Conservation (phyloP, 1,140 invertebrate species). For the Cepaea nemoralis region DNA sequence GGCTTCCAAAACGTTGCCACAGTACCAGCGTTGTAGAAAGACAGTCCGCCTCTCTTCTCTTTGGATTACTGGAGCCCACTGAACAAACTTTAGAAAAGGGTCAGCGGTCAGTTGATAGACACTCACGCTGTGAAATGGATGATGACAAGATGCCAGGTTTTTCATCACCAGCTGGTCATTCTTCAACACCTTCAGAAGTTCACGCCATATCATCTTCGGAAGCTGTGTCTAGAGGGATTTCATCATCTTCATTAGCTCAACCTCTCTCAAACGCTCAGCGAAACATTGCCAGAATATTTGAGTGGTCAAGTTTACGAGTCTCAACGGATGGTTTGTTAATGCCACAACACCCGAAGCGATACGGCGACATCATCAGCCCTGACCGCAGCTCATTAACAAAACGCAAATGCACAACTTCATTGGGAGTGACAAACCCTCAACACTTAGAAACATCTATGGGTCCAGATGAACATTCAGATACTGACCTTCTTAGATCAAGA, state of each 20-base stretch:
- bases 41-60: not conserved
- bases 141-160: not conserved
- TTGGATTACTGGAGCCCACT: not conserved
- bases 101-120: not conserved
- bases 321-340: not conserved
- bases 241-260: not conserved
- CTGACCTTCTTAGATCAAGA: not conserved
- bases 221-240: not conserved
- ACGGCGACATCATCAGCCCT: constrained; percentile 19
- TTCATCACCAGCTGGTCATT: not conserved
- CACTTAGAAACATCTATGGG: not conserved
- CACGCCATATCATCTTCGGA: not conserved
- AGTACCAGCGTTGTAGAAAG: constrained; percentile 24
- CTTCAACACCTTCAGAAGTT: not conserved
- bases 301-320: not conserved
- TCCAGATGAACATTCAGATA: not conserved
- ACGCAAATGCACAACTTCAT: constrained; percentile 18
- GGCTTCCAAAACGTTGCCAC: constrained; percentile 16
- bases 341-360: constrained; percentile 11
- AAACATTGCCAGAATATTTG: not conserved
- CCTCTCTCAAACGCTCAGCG: not conserved
- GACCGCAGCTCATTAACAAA: constrained; percentile 6
- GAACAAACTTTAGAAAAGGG: not conserved
- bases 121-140: constrained; percentile 5
- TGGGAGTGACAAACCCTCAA: constrained; percentile 18